Conservation (phyloP, 2,888 invertebrate species). For the Lithophane socia region DNA sequence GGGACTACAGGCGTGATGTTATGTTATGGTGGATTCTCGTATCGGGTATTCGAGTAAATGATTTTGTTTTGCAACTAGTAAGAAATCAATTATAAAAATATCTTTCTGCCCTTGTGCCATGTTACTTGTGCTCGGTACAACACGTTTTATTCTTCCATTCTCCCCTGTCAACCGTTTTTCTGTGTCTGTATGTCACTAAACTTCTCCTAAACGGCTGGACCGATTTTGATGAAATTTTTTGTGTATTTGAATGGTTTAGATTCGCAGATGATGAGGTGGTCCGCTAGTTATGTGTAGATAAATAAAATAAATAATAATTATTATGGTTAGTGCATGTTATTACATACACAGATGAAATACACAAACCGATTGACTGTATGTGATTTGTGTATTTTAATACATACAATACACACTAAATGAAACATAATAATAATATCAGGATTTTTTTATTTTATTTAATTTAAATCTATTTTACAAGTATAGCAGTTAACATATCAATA, state of each 20-base stretch:
- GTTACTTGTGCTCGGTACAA: background rate
- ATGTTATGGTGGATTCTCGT: background rate
- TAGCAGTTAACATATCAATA: slow-evolving; percentile 43
- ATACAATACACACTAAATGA: background rate
- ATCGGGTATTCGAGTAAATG: slow-evolving; percentile 1
- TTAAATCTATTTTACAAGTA: background rate
- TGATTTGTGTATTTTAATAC: slow-evolving; percentile 16
- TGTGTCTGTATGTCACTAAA: no score
- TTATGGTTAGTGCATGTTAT: background rate
- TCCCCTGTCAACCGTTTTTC: background rate
- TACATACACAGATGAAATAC: slow-evolving; percentile 18
- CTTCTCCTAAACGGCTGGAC: no score
- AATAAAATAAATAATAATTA: background rate
- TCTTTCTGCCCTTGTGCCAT: background rate
- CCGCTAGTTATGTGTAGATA: no score
- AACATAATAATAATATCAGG: background rate
- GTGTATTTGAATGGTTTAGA: no score
- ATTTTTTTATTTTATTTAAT: background rate
- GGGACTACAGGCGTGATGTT: background rate
- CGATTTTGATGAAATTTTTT: no score
- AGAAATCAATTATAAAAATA: background rate
- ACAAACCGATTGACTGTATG: slow-evolving; percentile 1
- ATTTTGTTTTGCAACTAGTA: background rate
- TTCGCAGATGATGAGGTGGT: no score
- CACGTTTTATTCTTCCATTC: background rate